Evolutionary conservation across 1,140 invertebrate species (phyloP).

Genomic region (Lerema accius): DNA sequence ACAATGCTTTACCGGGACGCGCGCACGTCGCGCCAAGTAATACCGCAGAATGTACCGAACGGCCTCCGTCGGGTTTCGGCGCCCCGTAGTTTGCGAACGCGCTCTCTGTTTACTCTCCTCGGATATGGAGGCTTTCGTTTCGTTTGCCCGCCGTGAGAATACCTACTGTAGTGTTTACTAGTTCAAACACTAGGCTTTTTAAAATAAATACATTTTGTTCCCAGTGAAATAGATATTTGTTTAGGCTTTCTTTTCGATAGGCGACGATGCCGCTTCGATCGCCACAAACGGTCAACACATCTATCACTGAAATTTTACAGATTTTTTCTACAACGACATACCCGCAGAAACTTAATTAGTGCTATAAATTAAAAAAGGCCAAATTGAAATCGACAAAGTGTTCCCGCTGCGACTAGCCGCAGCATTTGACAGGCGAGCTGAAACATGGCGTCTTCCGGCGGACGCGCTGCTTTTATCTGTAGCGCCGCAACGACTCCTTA

Average conservation of each 20-base stretch:
- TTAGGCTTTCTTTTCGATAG: too few species aligned
- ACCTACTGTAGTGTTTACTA: not conserved
- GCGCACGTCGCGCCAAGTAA: constrained; percentile 3
- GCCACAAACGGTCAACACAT: too few species aligned
- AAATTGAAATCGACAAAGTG: constrained; percentile 2
- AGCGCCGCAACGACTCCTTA: constrained; percentile 15
- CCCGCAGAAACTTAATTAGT: too few species aligned
- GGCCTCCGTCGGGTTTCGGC: not conserved
- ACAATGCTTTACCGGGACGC: constrained; percentile 1
- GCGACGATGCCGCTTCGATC: too few species aligned
- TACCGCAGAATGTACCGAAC: not conserved
- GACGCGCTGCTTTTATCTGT: constrained; percentile 15
- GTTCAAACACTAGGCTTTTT: too few species aligned
- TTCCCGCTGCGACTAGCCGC: not conserved
- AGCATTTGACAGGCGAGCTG: constrained; percentile 23
- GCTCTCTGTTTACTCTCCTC: not conserved
- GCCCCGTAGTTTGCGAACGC: not conserved
- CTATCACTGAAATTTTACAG: too few species aligned
- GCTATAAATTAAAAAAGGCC: not conserved
- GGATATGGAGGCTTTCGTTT: not conserved
- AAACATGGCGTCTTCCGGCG: constrained; percentile 30
- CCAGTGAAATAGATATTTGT: too few species aligned
- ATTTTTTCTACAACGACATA: too few species aligned
- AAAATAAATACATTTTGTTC: too few species aligned
- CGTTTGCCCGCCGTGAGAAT: not conserved